Evolutionary conservation across 2,113 vertebrate genomes (phyloP).

Genomic region (Vimba vimba): DNA sequence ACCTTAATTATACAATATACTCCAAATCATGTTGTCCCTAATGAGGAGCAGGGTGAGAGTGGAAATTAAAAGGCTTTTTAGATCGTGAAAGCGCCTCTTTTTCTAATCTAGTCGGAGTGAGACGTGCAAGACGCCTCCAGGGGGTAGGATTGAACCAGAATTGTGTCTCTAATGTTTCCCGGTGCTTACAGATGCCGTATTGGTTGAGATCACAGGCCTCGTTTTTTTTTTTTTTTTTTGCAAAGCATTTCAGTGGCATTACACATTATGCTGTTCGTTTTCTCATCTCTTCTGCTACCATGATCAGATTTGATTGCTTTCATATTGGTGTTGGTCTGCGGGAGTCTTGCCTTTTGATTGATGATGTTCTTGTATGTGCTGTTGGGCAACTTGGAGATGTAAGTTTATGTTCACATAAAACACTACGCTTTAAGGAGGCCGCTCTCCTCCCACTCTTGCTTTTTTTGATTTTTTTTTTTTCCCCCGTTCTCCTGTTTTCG

Average conservation of each 20-base stretch:
- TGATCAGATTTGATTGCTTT: slow-evolving; percentile 12
- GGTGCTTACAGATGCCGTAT: slow-evolving; percentile 8
- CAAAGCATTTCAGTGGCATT: slow-evolving; percentile 7
- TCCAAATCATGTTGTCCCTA: slow-evolving; percentile 68
- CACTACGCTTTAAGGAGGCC: not conserved
- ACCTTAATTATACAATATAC: slow-evolving; percentile 69
- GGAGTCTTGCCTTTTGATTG: slow-evolving; percentile 42
- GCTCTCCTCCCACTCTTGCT: slow-evolving; percentile 11
- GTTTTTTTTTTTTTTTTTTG: not conserved
- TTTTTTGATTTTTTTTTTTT: not conserved
- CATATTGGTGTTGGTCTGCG: slow-evolving; percentile 18
- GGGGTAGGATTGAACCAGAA: slow-evolving; percentile 25
- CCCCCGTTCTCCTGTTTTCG: slow-evolving; percentile 33
- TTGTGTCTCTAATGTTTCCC: slow-evolving; percentile 20
- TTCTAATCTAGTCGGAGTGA: slow-evolving; percentile 22
- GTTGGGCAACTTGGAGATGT: slow-evolving; percentile 14
- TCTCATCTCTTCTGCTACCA: slow-evolving; percentile 27
- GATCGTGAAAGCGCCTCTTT: slow-evolving; percentile 35
- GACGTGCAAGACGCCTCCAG: slow-evolving; percentile 31
- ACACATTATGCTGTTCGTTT: slow-evolving; percentile 20
- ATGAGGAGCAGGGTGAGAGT: slow-evolving; percentile 58
- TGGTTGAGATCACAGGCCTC: slow-evolving; percentile 19
- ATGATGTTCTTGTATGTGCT: slow-evolving; percentile 33
- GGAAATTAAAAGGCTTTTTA: slow-evolving; percentile 57
- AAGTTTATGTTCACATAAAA: slow-evolving; percentile 29